Percentiles rank a stretch among this genome's conserved stretches.
Conservation (phyloP, 2,113 vertebrate genomes). For the Oncorhynchus keta region DNA sequence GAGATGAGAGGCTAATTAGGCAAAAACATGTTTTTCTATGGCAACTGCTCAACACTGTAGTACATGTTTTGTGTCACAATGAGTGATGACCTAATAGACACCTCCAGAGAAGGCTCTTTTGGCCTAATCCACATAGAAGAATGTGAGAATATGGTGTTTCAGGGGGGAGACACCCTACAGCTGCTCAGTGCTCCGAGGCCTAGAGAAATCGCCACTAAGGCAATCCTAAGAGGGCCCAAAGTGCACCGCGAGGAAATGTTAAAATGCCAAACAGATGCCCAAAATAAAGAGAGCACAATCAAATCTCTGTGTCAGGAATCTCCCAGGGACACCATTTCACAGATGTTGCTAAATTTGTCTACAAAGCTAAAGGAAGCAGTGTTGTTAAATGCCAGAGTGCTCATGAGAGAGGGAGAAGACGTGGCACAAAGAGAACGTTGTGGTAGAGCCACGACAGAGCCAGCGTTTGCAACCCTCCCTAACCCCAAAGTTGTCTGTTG, state of each 20-base stretch:
- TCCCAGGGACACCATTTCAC: conserved; percentile 53
- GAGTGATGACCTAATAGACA: background rate
- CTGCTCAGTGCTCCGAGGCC: conserved; percentile 51
- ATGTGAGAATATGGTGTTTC: conserved; percentile 1
- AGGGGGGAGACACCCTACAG: conserved; percentile 44
- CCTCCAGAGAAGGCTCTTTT: background rate
- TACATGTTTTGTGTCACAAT: background rate
- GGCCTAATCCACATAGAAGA: conserved; percentile 1
- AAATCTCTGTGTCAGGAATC: conserved; percentile 56
- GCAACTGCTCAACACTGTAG: background rate
- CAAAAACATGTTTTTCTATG: background rate
- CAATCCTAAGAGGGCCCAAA: conserved; percentile 31
- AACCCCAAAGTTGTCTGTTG: background rate
- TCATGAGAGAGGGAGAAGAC: background rate
- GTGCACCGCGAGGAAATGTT: conserved; percentile 61
- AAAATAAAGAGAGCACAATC: conserved; percentile 70
- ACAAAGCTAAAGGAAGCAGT: conserved; percentile 58
- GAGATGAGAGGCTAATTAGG: background rate
- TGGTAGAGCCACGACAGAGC: background rate
- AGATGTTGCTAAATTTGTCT: conserved; percentile 56
- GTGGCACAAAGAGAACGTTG: conserved; percentile 28
- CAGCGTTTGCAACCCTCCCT: background rate
- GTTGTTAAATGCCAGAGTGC: conserved; percentile 27
- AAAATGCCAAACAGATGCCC: conserved; percentile 65
- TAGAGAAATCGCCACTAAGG: conserved; percentile 30